These are phyloP conservation scores for Babylonia areolata DNA, from an alignment of 1,140 invertebrate genomes.

Conservation along the genomic window DNA sequence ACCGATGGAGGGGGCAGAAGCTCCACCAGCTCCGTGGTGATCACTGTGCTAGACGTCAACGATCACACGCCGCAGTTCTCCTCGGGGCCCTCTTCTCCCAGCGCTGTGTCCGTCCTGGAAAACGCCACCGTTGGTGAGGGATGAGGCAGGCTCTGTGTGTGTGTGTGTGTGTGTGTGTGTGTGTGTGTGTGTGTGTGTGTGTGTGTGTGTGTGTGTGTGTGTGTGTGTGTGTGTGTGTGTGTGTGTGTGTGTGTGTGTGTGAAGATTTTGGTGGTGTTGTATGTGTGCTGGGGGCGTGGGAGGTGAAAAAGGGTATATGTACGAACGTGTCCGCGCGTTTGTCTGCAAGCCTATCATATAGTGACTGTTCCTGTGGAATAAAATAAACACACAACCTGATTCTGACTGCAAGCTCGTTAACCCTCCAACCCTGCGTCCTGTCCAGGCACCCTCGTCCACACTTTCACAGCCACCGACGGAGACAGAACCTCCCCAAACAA, in stretches of 20 bases:
- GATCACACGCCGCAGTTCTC: not conserved
- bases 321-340: too few species aligned
- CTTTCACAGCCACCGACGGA: conserved; percentile 55
- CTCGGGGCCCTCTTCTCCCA: too few species aligned
- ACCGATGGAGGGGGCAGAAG: not conserved
- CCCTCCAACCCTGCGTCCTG: not conserved
- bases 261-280: too few species aligned
- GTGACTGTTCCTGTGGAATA: not conserved
- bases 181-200: conserved; percentile 4
- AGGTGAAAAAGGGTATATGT: too few species aligned
- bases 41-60: not conserved
- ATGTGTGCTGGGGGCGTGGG: too few species aligned
- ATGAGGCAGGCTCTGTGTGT: not conserved
- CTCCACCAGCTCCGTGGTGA: not conserved
- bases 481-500: conserved; percentile 63
- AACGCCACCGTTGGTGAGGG: not conserved
- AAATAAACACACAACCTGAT: too few species aligned
- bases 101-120: not conserved
- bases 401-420: too few species aligned
- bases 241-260: too few species aligned
- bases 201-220: not conserved
- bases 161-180: conserved; percentile 7
- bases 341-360: too few species aligned
- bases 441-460: conserved; percentile 49
- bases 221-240: not conserved